Evolutionary conservation across 2,113 vertebrate species (phyloP).

Genomic region (Callospermophilus lateralis): DNA sequence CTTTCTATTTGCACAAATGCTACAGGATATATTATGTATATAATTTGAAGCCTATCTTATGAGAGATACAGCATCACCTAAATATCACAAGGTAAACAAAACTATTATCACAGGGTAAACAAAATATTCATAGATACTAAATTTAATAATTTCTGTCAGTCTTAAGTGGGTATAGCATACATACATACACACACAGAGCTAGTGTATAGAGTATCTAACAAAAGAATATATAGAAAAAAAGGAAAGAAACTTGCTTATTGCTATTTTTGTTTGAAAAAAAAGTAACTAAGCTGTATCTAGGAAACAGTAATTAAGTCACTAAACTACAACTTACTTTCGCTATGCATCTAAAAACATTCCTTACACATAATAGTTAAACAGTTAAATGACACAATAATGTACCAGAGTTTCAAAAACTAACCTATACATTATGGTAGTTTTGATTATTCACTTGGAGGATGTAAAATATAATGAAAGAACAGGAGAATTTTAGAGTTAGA

Average conservation of each 20-base stretch:
- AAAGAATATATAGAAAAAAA: neutral
- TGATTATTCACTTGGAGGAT: neutral
- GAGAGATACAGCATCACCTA: neutral
- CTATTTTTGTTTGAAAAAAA: neutral
- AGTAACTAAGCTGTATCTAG: neutral
- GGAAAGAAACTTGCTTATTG: neutral
- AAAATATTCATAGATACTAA: constrained; percentile 47
- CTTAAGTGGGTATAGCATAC: neutral
- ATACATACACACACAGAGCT: neutral
- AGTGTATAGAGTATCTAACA: neutral
- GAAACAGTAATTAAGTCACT: constrained; percentile 45
- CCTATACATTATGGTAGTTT: neutral
- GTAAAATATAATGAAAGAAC: neutral
- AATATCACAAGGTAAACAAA: neutral
- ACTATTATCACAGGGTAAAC: constrained; percentile 12
- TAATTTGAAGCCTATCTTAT: neutral
- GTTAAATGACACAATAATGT: neutral
- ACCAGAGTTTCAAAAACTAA: neutral
- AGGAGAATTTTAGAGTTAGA: neutral
- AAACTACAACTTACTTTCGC: constrained; percentile 60
- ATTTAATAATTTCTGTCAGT: neutral
- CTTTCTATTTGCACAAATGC: neutral
- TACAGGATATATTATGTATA: neutral
- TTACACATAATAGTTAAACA: constrained; percentile 61
- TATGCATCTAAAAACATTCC: constrained; percentile 66